phyloP scores from a whole-genome alignment of 2,113 vertebrate species.

The Barnardius zonarius region DNA sequence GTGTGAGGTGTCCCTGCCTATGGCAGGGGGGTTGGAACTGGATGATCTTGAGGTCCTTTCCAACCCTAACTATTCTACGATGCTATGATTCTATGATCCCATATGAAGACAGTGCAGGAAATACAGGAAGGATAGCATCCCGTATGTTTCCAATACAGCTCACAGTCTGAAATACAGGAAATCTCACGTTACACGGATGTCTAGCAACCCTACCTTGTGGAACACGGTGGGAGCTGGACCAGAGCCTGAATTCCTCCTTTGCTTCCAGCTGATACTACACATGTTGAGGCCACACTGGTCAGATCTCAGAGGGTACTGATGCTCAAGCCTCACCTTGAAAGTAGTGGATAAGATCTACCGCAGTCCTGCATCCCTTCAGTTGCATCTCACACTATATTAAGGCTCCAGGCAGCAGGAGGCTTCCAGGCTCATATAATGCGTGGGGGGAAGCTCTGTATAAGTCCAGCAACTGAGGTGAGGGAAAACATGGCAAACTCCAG shows the following conservation, averaged over 20 bases:
- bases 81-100: neutral
- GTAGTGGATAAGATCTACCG: neutral
- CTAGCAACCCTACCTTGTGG: neutral
- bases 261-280: neutral
- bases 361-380: neutral
- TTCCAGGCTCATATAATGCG: neutral
- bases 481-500: neutral
- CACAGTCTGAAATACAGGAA: neutral
- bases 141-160: neutral
- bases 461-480: neutral
- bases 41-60: no score
- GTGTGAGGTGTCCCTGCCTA: no score
- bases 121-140: neutral
- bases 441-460: neutral
- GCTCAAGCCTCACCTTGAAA: neutral
- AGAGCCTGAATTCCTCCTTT: neutral
- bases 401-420: neutral
- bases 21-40: no score
- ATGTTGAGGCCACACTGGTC: neutral
- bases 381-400: neutral
- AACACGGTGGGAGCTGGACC: slow-evolving; percentile 1
- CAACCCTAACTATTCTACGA: no score
- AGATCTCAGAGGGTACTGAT: neutral
- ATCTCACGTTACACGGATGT: neutral
- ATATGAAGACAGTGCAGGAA: neutral